These are phyloP conservation scores for Ferdinandea cuprea DNA, from an alignment of 2,888 invertebrate species.

Conservation along the genomic window DNA sequence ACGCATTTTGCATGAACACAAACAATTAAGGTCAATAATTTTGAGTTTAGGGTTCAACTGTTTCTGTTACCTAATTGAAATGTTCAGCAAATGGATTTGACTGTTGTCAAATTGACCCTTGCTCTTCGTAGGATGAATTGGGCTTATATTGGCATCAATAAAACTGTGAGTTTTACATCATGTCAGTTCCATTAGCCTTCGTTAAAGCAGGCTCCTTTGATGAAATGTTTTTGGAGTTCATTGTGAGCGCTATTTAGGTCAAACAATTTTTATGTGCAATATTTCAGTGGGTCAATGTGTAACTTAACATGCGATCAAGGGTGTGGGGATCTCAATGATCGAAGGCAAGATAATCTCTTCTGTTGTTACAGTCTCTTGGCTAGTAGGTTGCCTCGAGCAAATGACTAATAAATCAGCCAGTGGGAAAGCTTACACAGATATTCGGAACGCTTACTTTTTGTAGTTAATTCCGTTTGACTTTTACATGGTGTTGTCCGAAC, in stretches of 20 bases:
- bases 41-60: conserved; percentile 32
- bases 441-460: no score
- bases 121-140: not conserved
- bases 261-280: not conserved
- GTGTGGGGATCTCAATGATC: no score
- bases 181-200: not conserved
- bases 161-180: not conserved
- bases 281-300: not conserved
- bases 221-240: not conserved
- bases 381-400: no score
- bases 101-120: conserved; percentile 20
- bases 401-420: no score
- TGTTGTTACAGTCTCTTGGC: no score
- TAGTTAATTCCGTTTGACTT: no score
- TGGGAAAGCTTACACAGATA: no score
- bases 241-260: not conserved
- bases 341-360: no score
- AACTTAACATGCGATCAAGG: no score
- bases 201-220: not conserved
- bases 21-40: conserved; percentile 62
- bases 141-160: conserved; percentile 14
- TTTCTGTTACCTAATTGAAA: conserved; percentile 21
- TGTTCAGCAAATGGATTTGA: conserved; percentile 13
- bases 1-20: not conserved
- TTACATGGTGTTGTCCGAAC: no score